These are phyloP conservation scores for Antedon bifida DNA, from an alignment of 35 echinoderm and acorn worm species.

Conservation along the genomic window DNA sequence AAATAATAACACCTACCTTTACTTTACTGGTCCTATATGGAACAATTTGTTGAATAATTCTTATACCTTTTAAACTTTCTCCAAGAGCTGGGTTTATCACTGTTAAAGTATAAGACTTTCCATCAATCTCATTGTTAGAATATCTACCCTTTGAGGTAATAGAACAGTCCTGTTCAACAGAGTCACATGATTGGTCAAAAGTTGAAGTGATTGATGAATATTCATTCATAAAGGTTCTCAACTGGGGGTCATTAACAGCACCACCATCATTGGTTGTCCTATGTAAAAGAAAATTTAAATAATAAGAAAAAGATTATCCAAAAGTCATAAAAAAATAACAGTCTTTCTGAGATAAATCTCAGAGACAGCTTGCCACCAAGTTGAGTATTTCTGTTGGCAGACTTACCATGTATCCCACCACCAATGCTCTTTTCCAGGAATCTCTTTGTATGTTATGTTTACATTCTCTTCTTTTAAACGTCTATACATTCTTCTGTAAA, in stretches of 20 bases:
- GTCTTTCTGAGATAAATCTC: too few species aligned
- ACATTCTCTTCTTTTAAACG: slow-evolving; percentile 48
- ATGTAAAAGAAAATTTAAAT: neutral
- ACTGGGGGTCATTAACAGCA: slow-evolving; percentile 75
- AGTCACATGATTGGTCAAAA: slow-evolving; percentile 7
- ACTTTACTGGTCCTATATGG: slow-evolving; percentile 83
- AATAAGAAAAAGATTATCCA: neutral
- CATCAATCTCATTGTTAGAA: neutral
- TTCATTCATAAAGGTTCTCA: slow-evolving; percentile 43
- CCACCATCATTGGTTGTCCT: slow-evolving; percentile 98
- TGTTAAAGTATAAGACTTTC: slow-evolving; percentile 30
- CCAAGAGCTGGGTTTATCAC: slow-evolving; percentile 73
- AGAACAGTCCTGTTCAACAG: slow-evolving; percentile 15
- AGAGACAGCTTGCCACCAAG: too few species aligned
- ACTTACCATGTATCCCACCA: slow-evolving; percentile 99
- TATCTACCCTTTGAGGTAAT: neutral
- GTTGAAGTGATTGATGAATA: neutral
- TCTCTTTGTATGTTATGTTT: slow-evolving; percentile 69
- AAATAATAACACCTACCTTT: too few species aligned
- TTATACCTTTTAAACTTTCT: slow-evolving; percentile 50
- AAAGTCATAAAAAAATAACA: too few species aligned
- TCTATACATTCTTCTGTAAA: slow-evolving; percentile 60
- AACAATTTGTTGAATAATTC: slow-evolving; percentile 49
- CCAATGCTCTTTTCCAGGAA: slow-evolving; percentile 85
- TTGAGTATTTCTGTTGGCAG: neutral